These are phyloP conservation scores for Trachops cirrhosus DNA, from an alignment of 2,797 vertebrate species.

Conservation along the genomic window DNA sequence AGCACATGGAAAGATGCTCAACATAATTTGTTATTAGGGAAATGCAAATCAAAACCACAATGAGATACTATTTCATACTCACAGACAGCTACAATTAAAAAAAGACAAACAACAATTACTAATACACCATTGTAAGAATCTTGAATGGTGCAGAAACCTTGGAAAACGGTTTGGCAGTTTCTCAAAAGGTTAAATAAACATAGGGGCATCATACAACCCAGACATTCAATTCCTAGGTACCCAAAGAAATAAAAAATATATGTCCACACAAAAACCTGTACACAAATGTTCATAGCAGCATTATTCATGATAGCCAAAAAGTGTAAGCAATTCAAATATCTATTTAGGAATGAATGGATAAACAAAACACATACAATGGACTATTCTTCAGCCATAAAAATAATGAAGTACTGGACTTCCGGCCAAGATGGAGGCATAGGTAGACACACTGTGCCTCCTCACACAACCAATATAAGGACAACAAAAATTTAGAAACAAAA, in stretches of 20 bases:
- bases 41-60: conserved; percentile 12
- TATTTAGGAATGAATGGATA: neutral
- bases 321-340: neutral
- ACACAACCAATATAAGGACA: too few species aligned
- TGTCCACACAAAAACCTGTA: neutral
- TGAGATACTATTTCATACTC: neutral
- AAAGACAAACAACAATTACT: neutral
- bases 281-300: neutral
- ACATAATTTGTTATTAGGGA: neutral
- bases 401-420: neutral
- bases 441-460: too few species aligned
- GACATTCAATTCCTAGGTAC: neutral
- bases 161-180: neutral
- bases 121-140: neutral
- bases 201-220: neutral
- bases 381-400: neutral
- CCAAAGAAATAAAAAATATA: neutral
- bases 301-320: neutral
- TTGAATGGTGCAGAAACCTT: neutral
- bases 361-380: neutral
- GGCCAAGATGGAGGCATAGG: too few species aligned
- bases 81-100: neutral
- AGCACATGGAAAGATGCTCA: neutral
- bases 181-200: neutral
- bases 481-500: too few species aligned